Evolutionary conservation across 2,113 vertebrate species (phyloP), one percentile per base, ranked within the genome.

Genomic region (Macquaria ambigua): DNA sequence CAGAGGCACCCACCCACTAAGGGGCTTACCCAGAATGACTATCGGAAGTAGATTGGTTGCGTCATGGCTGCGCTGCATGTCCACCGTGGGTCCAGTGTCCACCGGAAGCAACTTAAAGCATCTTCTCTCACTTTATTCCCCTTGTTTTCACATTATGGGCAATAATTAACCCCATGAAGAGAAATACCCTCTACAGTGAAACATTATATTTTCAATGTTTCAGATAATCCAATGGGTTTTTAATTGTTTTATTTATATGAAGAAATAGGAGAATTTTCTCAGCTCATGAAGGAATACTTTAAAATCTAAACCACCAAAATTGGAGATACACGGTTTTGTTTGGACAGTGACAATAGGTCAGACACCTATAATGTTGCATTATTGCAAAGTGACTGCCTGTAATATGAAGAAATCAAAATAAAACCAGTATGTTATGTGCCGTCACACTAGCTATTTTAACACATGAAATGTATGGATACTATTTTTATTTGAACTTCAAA

Each of bases 1-100:
- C 62, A 43, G 86, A 87, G 68, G 80, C 67, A 77, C 74, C 92
- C 82, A 43, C 68, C 81, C 88, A 88, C 87, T 48, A 16, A 69
- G 64, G 73, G 79, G 62, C 80, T 92, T 86, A 92, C 85, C 77
- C 63, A 53, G 78, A 80, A 79, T 61, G 81, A 61, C 59, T 64
- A 75, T 78, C 2, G 0, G 46, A 59, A 58, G 8, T n/a, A 39
- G 64, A 8, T 37, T 34, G 55, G 46, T 78, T 14, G 28, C 0
- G 8, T 69, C 66, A 79, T 8, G 37, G 31, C 34, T 0, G 46
- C 37, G n/a, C 56, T 63, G 14, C 39, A 50, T 39, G 52, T 68
- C 41, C n/a, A 28, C 8, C 1, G 41, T 4, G 21, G 25, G 52
- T 50, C 23, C 20, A 28, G 25, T 25, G 79, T 61, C 28, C 21